A percentile compares a stretch with the other conserved stretches of the same genome.
Evolutionary conservation across 2,113 vertebrate genomes (phyloP).

Genomic region (Seriola aureovittata): DNA sequence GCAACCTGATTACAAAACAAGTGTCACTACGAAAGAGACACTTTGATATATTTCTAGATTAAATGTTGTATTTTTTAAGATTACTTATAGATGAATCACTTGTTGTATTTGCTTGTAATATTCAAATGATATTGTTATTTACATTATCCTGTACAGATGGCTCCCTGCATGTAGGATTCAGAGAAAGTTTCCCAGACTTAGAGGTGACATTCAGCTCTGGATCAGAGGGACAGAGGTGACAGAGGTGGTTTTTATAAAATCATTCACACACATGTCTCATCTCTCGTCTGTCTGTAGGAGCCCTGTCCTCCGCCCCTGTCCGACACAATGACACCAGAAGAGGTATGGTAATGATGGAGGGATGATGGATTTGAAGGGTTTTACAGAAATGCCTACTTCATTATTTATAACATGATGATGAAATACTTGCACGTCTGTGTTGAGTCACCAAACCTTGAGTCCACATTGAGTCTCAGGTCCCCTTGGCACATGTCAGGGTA

Average conservation of each 20-base stretch:
- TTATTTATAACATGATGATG: neutral
- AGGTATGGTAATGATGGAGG: constrained; percentile 81
- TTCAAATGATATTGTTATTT: neutral
- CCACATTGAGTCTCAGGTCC: too few species aligned
- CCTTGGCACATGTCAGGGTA: too few species aligned
- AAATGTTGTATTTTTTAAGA: too few species aligned
- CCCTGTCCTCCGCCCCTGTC: constrained; percentile 72
- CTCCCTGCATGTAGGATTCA: neutral
- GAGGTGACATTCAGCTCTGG: neutral
- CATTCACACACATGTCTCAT: constrained; percentile 10
- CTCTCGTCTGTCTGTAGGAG: constrained; percentile 65
- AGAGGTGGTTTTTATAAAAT: constrained; percentile 8
- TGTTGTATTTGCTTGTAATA: neutral
- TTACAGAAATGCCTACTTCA: neutral
- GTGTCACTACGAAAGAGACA: neutral
- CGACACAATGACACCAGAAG: constrained; percentile 92
- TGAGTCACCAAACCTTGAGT: neutral
- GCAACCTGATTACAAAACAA: neutral
- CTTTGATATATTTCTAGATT: too few species aligned
- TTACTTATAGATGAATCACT: neutral
- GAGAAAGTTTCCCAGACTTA: neutral
- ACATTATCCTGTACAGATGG: too few species aligned
- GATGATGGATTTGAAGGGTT: neutral
- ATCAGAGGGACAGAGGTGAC: neutral
- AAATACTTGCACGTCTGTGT: neutral